Percentiles rank a stretch among this genome's conserved stretches.
phyloP scores from a whole-genome alignment of 2,797 vertebrate genomes.

The Pogonophryne albipinna region DNA sequence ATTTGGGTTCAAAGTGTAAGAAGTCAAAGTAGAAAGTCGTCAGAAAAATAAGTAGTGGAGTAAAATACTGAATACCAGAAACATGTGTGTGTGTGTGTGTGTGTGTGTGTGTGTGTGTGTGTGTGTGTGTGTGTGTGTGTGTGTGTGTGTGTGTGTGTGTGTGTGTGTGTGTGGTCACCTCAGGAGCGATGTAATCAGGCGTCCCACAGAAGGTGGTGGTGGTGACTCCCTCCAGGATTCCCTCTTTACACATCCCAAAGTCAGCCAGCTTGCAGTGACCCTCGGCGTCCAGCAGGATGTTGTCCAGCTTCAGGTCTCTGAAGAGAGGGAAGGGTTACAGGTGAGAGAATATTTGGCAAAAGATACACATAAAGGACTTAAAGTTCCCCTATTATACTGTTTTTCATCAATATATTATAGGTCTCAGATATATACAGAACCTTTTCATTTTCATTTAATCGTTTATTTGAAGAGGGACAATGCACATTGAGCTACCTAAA shows the following conservation, averaged over 20 bases:
- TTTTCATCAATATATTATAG: too few species aligned
- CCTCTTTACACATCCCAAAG: slow-evolving; percentile 99
- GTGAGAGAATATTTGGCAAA: neutral
- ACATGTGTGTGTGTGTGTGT: too few species aligned
- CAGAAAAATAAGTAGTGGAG: too few species aligned
- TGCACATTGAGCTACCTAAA: too few species aligned
- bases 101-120: too few species aligned
- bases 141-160: neutral
- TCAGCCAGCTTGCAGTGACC: slow-evolving; percentile 98
- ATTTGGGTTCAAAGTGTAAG: too few species aligned
- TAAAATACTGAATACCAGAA: too few species aligned
- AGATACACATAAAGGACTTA: neutral
- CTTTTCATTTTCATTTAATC: too few species aligned
- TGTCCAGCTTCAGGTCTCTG: slow-evolving; percentile 98
- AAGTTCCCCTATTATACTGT: too few species aligned
- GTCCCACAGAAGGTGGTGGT: slow-evolving; percentile 98
- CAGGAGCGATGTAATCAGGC: slow-evolving; percentile 96
- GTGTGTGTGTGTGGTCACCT: slow-evolving; percentile 83
- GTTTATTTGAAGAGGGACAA: too few species aligned
- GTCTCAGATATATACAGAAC: too few species aligned
- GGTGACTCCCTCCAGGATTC: slow-evolving; percentile 93
- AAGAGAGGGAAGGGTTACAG: neutral
- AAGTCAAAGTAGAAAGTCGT: too few species aligned
- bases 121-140: neutral
- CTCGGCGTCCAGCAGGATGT: slow-evolving; percentile 95